Conservation (phyloP, 2,797 vertebrate genomes). For the Podargus strigoides region DNA sequence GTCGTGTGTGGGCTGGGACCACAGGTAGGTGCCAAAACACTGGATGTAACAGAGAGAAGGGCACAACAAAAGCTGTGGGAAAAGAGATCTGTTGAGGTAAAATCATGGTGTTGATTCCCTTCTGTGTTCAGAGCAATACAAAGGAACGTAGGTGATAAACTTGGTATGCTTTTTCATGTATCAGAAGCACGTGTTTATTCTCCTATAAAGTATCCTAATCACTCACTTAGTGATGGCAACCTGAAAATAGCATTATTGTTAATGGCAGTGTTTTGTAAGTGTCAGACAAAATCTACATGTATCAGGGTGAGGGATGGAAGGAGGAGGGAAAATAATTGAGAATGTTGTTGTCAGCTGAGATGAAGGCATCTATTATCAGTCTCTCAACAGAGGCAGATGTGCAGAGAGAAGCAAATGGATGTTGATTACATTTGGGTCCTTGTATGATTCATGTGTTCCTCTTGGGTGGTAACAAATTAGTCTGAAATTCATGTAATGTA, state of each 20-base stretch:
- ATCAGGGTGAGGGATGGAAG: not conserved
- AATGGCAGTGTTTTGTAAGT: not conserved
- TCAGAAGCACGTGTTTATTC: not conserved
- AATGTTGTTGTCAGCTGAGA: not conserved
- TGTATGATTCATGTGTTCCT: conserved; percentile 6
- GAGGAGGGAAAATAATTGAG: not conserved
- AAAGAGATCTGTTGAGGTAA: not conserved
- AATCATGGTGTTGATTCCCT: not conserved
- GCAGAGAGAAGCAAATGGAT: conserved; percentile 33
- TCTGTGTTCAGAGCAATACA: rapidly evolving
- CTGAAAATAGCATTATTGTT: not conserved
- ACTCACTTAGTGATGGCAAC: not conserved
- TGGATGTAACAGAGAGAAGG: not conserved
- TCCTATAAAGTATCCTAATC: not conserved
- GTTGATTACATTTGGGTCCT: conserved; percentile 38
- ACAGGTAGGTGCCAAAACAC: not conserved
- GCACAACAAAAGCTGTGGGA: not conserved
- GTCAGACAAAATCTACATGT: not conserved
- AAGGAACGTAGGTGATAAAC: not conserved
- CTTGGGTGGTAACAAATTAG: conserved; percentile 16
- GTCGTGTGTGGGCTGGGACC: not conserved
- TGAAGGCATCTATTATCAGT: not conserved
- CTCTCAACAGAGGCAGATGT: conserved; percentile 15
- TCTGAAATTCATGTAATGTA: conserved; percentile 22
- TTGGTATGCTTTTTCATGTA: not conserved